Evolutionary conservation across 2,113 vertebrate species (phyloP).

Genomic region (Heterochromis multidens): DNA sequence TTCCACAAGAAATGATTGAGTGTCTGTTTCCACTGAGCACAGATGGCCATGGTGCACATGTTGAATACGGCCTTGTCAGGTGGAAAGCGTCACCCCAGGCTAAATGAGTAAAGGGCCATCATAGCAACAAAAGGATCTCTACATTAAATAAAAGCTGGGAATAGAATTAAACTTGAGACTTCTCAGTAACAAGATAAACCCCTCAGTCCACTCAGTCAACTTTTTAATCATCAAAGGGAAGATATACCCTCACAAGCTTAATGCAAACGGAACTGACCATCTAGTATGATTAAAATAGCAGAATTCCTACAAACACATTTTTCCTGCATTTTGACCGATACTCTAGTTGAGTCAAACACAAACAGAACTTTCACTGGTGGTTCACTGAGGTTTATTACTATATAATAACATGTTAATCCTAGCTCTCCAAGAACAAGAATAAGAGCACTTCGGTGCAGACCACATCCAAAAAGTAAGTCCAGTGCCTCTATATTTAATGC

Average conservation of each 20-base stretch:
- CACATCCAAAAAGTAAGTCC: neutral
- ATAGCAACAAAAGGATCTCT: slow-evolving; percentile 35
- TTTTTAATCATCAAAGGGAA: slow-evolving; percentile 19
- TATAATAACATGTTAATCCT: neutral
- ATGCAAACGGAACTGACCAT: neutral
- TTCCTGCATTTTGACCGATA: neutral
- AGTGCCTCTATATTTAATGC: neutral
- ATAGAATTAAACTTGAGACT: slow-evolving; percentile 35
- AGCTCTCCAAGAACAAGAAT: neutral
- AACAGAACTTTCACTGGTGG: neutral
- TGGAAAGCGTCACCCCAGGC: slow-evolving; percentile 35
- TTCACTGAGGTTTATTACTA: neutral
- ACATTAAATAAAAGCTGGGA: slow-evolving; percentile 28
- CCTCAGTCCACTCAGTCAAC: neutral
- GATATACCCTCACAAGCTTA: neutral
- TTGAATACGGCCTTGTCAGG: slow-evolving; percentile 52
- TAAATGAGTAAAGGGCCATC: slow-evolving; percentile 26
- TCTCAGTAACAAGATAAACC: slow-evolving; percentile 4
- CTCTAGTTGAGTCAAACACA: neutral
- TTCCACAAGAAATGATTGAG: slow-evolving; percentile 51
- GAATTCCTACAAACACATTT: neutral
- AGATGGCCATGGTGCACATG: slow-evolving; percentile 39
- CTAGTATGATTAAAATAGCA: neutral
- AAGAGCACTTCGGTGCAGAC: neutral
- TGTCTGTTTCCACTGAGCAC: slow-evolving; percentile 30